phyloP scores from a whole-genome alignment of 2,113 vertebrate species.

The Carettochelys insculpta region DNA sequence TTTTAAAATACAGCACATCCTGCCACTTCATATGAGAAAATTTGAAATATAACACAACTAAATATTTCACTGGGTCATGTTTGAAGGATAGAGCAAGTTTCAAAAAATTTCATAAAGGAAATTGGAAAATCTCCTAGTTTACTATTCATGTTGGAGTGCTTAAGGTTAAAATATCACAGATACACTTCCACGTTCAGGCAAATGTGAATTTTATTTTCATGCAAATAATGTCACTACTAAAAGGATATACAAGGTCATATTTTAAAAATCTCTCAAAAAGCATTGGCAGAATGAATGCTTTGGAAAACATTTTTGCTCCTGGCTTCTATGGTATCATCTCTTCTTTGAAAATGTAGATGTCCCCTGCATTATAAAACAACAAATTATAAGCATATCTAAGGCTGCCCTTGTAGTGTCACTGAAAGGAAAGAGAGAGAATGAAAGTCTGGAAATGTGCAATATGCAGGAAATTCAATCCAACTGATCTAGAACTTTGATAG shows the following conservation, averaged over 20 bases:
- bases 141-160: neutral
- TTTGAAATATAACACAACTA: slow-evolving; percentile 34
- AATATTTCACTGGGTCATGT: neutral
- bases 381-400: slow-evolving; percentile 80
- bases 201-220: neutral
- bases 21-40: slow-evolving; percentile 12
- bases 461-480: slow-evolving; percentile 91
- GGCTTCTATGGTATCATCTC: slow-evolving; percentile 59
- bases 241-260: slow-evolving; percentile 55
- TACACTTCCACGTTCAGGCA: slow-evolving; percentile 36
- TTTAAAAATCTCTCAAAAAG: slow-evolving; percentile 22
- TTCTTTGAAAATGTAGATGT: slow-evolving; percentile 75
- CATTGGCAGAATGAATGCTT: slow-evolving; percentile 45
- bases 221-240: slow-evolving; percentile 27
- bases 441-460: slow-evolving; percentile 81
- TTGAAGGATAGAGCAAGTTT: slow-evolving; percentile 24
- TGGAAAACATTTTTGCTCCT: slow-evolving; percentile 51
- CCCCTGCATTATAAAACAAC: slow-evolving; percentile 77
- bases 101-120: slow-evolving; percentile 4
- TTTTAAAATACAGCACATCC: neutral
- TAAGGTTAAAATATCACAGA: slow-evolving; percentile 29
- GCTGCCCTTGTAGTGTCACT: slow-evolving; percentile 83
- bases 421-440: slow-evolving; percentile 72
- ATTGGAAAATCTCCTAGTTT: slow-evolving; percentile 19
- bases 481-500: slow-evolving; percentile 89